Evolutionary conservation across 2,113 vertebrate species (phyloP).

Genomic region (Astur gentilis): DNA sequence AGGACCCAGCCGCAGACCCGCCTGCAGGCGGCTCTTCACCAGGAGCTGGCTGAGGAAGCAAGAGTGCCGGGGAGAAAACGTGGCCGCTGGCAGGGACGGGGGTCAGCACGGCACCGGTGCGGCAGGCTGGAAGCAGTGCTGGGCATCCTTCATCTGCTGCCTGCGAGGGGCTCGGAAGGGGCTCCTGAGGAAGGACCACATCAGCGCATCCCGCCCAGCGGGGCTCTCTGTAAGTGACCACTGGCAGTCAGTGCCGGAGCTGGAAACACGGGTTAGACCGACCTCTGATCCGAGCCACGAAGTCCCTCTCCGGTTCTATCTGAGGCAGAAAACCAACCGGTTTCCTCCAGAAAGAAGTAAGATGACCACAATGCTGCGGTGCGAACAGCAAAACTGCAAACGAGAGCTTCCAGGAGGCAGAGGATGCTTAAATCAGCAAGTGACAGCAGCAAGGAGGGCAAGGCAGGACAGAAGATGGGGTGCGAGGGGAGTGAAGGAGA

Average conservation of each 20-base stretch:
- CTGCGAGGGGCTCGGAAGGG: neutral
- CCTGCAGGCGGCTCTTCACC: neutral
- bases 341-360: neutral
- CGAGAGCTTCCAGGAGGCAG: neutral
- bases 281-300: neutral
- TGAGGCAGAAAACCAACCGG: neutral
- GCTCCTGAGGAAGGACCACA: neutral
- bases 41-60: neutral
- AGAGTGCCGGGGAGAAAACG: accelerated
- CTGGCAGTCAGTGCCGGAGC: neutral
- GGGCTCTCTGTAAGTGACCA: neutral
- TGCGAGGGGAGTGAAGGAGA: neutral
- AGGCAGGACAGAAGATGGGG: neutral
- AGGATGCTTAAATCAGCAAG: neutral
- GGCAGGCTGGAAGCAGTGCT: neutral
- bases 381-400: neutral
- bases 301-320: neutral
- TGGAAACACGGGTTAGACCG: neutral
- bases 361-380: accelerated
- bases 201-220: neutral
- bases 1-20: neutral
- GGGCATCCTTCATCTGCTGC: neutral
- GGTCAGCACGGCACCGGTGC: accelerated
- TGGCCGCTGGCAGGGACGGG: too few species aligned
- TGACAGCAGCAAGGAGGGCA: neutral